phyloP scores from a whole-genome alignment of 2,797 vertebrate species.

The Furcifer pardalis region DNA sequence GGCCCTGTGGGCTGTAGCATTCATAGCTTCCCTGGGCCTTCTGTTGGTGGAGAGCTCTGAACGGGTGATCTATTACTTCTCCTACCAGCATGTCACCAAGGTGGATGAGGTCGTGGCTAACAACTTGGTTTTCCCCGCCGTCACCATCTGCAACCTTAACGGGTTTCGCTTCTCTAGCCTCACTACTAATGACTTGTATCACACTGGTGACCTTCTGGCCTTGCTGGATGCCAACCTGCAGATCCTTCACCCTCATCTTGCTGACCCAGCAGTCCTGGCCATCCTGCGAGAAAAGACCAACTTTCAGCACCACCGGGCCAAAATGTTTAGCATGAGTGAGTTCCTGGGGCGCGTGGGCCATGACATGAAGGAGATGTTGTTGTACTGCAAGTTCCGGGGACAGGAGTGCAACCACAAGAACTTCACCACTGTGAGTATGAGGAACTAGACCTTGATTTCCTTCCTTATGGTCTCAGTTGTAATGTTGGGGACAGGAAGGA shows the following conservation, averaged over 20 bases:
- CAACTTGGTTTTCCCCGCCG: conserved; percentile 92
- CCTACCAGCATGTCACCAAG: conserved; percentile 95
- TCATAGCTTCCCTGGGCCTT: conserved; percentile 89
- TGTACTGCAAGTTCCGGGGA: conserved; percentile 96
- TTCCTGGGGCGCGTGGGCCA: conserved; percentile 95
- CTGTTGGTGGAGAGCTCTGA: conserved; percentile 91
- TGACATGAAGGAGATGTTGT: conserved; percentile 96
- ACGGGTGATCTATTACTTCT: conserved; percentile 92
- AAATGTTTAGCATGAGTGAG: conserved; percentile 95
- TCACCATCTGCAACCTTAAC: conserved; percentile 97
- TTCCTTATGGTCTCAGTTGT: conserved; percentile 5
- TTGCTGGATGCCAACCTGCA: conserved; percentile 92
- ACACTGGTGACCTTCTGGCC: conserved; percentile 92
- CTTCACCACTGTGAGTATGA: conserved; percentile 94
- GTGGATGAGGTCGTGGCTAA: conserved; percentile 91
- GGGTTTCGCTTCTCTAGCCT: conserved; percentile 92
- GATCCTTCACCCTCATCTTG: conserved; percentile 91
- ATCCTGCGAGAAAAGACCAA: conserved; percentile 89
- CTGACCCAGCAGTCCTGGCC: conserved; percentile 88
- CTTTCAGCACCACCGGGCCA: conserved; percentile 93
- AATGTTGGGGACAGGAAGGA: neutral
- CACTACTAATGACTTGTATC: conserved; percentile 95
- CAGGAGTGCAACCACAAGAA: conserved; percentile 91
- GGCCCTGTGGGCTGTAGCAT: conserved; percentile 90
- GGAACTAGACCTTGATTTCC: conserved; percentile 19